Percentiles rank a stretch among this genome's conserved stretches.
phyloP scores from a whole-genome alignment of 2,113 vertebrate species.

The Tichodroma muraria region DNA sequence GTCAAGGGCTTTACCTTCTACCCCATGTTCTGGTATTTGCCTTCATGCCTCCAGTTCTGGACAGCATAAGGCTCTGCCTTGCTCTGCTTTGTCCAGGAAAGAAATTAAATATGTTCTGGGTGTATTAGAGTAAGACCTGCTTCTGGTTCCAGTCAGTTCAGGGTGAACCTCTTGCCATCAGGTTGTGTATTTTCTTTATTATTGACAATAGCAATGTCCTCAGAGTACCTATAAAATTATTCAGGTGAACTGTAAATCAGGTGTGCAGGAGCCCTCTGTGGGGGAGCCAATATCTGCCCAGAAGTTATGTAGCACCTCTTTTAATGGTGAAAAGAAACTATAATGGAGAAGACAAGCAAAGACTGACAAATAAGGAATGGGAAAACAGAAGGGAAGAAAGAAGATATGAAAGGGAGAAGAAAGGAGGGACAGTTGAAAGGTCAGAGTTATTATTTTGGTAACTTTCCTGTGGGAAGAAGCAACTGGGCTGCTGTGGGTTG shows the following conservation, averaged over 20 bases:
- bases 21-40: neutral
- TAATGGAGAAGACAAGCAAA: neutral
- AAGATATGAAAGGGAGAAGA: neutral
- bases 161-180: neutral
- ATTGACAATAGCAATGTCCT: neutral
- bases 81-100: neutral
- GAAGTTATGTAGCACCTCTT: neutral
- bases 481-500: neutral
- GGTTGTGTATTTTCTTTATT: neutral
- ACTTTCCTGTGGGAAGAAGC: neutral
- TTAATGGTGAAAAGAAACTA: neutral
- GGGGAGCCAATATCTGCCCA: rapidly evolving
- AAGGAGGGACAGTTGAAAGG: neutral
- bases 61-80: neutral
- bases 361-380: neutral
- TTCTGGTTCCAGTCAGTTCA: neutral
- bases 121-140: neutral
- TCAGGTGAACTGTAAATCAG: neutral
- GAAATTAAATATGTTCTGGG: neutral
- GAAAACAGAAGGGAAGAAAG: neutral
- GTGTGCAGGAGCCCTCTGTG: neutral
- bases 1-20: neutral
- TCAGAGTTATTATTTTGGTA: neutral
- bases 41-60: neutral
- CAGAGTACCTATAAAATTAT: neutral